Evolutionary conservation across 1,140 invertebrate species (phyloP).

Genomic region (Hyphantria cunea): DNA sequence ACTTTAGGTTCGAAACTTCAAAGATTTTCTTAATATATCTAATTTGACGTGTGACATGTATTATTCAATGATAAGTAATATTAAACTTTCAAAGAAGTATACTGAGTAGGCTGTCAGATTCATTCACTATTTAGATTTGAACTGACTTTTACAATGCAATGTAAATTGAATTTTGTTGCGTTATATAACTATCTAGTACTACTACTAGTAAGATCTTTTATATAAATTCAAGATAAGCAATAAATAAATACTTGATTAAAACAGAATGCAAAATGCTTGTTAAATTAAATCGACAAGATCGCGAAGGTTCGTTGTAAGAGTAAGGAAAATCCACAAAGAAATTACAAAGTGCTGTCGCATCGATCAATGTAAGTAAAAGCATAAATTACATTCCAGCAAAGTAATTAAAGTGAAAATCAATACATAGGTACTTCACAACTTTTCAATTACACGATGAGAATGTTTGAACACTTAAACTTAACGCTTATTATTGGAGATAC

Average conservation of each 20-base stretch:
- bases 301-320: neutral
- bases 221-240: no score
- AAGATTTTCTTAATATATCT: no score
- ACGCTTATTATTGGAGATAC: constrained; percentile 1
- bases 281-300: constrained; percentile 4
- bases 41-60: no score
- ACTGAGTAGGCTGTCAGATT: neutral
- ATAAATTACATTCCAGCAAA: constrained; percentile 36
- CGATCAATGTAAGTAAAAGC: constrained; percentile 39
- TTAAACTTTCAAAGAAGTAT: no score
- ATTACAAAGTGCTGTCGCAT: constrained; percentile 41
- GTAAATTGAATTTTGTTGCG: no score
- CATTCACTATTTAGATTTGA: no score
- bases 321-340: constrained; percentile 17
- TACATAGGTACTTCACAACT: constrained; percentile 7
- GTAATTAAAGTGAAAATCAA: neutral
- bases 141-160: neutral
- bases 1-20: no score
- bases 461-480: no score
- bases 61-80: no score
- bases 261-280: neutral
- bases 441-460: constrained; percentile 12
- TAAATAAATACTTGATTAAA: constrained; percentile 1
- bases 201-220: no score
- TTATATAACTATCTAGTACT: no score